Base-by-base conservation (phyloP, 2,888 invertebrate species). In the Drosophila fulvimacula region DNA sequence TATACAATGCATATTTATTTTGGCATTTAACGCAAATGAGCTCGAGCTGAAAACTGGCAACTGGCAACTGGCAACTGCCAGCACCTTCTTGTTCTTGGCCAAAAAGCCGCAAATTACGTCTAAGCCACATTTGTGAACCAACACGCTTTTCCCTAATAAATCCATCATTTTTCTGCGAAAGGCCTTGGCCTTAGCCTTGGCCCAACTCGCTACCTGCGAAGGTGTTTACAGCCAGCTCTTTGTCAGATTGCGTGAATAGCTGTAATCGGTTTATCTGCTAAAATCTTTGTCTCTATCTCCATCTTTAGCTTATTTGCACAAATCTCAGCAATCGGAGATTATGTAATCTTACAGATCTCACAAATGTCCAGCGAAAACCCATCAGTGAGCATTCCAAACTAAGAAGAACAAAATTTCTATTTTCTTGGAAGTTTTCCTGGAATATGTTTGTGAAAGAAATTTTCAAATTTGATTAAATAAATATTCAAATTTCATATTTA, bases 61-160 rank as follows among this genome's bases (percentile, higher is more conserved):
- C 48, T 36, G 68, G 21, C 42, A 38, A 42, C 42, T 15, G 56
- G 52, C 48, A 49, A 58, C 51, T 64, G 49, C 61, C 51, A 21
- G n/a, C 62, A 39, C 19, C 44, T 58, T 44, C 21, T 71, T 62
- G 67, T 62, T 71, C 66, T 55, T 55, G 64, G 48, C 62, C 46
- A 57, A 30, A 76, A 78, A 82, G 71, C 82, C 83, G 67, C 85
- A 83, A 80, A 84, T 84, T 71, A 80, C 64, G 66, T 64, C 52
- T 83, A 83, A 84, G 76, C 85, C 53, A 49, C 30, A 46, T 69
- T 48, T 58, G 67, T 73, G 59, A 61, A 66, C 44, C 58, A 76
- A 61, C 82, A 76, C 82, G 69, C 76, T 69, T 63, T 67, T 65
- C 69, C 58, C 81, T 49, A 76, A 82, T 84, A 84, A 82, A 82